Evolutionary conservation across 2,888 invertebrate species (phyloP).

Genomic region (Eupithecia subumbrata): DNA sequence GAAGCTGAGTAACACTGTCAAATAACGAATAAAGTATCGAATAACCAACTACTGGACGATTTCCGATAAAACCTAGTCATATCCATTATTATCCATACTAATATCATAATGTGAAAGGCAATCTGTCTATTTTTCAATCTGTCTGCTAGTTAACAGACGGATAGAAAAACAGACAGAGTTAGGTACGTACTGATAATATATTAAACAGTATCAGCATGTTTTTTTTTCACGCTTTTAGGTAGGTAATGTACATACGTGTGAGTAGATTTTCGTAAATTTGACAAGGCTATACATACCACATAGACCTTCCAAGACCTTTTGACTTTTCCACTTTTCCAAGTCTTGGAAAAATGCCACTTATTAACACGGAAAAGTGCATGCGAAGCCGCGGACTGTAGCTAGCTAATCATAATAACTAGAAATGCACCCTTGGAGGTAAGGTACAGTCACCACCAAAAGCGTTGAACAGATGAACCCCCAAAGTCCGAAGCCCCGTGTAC

Average conservation of each 20-base stretch:
- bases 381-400: neutral
- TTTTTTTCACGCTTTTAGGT: neutral
- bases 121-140: neutral
- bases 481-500: neutral
- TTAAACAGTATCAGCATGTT: no score
- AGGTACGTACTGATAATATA: no score
- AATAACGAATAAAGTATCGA: neutral
- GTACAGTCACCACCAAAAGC: neutral
- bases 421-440: neutral
- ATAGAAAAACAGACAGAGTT: neutral
- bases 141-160: neutral
- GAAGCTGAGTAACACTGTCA: neutral
- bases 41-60: neutral
- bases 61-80: neutral
- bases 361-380: neutral
- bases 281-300: neutral
- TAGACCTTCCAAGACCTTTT: no score
- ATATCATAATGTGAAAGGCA: neutral
- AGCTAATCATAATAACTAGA: neutral
- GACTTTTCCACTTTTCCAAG: no score
- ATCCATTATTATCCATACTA: neutral
- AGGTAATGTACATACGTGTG: no score
- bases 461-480: neutral
- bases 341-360: neutral
- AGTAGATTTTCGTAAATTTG: neutral